Percentiles rank a stretch among this genome's conserved stretches.
These are phyloP conservation scores for Morus bassanus DNA, from an alignment of 2,797 vertebrate species.

Conservation along the genomic window DNA sequence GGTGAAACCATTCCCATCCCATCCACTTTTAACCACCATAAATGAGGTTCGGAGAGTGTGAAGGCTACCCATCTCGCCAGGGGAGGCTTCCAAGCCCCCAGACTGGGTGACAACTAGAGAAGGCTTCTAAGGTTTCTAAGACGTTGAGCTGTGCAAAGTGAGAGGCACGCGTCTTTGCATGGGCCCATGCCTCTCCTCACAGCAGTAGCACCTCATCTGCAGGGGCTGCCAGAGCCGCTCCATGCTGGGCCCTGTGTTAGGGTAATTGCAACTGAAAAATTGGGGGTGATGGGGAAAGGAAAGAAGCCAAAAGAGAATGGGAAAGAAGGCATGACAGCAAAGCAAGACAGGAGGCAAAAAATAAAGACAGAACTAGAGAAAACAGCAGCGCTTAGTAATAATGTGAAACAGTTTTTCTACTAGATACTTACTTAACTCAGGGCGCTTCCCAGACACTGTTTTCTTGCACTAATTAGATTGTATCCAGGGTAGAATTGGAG, in stretches of 20 bases:
- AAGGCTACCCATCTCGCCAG: not conserved
- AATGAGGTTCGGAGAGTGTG: not conserved
- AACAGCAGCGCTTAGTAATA: not conserved
- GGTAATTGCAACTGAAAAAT: not conserved
- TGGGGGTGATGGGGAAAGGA: not conserved
- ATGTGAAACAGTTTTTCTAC: not conserved
- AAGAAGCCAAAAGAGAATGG: not conserved
- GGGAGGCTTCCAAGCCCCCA: fast-evolving
- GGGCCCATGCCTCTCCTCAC: not conserved
- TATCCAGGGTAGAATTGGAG: not conserved
- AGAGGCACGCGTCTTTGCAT: fast-evolving
- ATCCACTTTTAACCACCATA: fast-evolving
- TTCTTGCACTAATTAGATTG: not conserved
- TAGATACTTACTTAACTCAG: not conserved
- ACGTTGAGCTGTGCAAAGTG: fast-evolving
- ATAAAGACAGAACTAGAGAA: not conserved
- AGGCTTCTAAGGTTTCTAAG: not conserved
- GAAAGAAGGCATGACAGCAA: not conserved
- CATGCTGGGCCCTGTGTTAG: fast-evolving
- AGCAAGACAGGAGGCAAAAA: not conserved
- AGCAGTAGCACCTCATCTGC: not conserved
- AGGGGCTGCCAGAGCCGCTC: not conserved
- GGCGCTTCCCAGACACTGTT: not conserved
- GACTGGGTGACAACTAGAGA: not conserved
- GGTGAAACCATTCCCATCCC: not conserved